phyloP scores from a whole-genome alignment of 2,888 invertebrate species.

The Isotomurus palustris region DNA sequence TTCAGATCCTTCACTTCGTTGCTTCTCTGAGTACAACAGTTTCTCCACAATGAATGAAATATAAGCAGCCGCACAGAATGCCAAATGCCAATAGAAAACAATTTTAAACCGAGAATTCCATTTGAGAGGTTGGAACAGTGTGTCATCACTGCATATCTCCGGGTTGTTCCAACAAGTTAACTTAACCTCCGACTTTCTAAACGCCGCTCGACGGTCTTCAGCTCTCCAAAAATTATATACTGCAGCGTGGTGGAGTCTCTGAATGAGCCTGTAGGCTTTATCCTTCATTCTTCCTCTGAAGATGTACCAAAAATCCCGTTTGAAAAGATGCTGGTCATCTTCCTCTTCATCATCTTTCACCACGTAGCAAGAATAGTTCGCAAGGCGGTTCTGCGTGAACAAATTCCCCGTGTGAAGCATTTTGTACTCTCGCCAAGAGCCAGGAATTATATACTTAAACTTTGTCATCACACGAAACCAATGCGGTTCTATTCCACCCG shows the following conservation, averaged over 20 bases:
- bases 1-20: no score
- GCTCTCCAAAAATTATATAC: no score
- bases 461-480: slow-evolving; percentile 1
- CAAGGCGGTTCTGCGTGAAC: slow-evolving; percentile 6
- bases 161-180: no score
- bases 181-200: background rate
- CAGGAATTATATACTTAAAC: slow-evolving; percentile 5
- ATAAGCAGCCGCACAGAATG: background rate
- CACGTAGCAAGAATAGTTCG: background rate
- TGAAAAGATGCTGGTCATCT: slow-evolving; percentile 10
- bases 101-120: background rate
- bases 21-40: no score
- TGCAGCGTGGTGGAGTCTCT: background rate
- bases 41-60: no score
- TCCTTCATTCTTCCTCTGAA: slow-evolving; percentile 1
- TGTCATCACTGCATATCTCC: no score
- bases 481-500: background rate
- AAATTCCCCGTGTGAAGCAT: background rate
- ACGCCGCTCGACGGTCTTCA: no score
- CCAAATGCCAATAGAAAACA: background rate
- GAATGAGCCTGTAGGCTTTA: background rate
- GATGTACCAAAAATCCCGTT: background rate
- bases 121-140: background rate
- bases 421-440: background rate
- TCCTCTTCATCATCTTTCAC: background rate